These are phyloP conservation scores for Venusia cambrica DNA, from an alignment of 2,888 invertebrate species.

Conservation along the genomic window DNA sequence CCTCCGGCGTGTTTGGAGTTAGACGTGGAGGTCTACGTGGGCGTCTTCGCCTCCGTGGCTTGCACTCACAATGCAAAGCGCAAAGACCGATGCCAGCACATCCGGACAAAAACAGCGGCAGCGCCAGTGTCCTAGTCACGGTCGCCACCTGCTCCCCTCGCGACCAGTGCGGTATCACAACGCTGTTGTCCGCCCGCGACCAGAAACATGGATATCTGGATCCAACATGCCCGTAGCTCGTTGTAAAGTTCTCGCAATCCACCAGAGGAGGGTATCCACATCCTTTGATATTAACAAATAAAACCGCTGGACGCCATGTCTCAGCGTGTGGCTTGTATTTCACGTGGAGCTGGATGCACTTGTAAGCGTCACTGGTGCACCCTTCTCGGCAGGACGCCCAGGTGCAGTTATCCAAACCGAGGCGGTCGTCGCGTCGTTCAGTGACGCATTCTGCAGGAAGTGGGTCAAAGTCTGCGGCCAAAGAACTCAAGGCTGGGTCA, in stretches of 20 bases:
- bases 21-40: slow-evolving; percentile 83
- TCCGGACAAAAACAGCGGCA: slow-evolving; percentile 91
- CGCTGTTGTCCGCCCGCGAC: slow-evolving; percentile 89
- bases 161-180: slow-evolving; percentile 92
- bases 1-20: slow-evolving; percentile 79
- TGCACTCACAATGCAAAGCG: slow-evolving; percentile 93
- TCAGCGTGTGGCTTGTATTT: slow-evolving; percentile 76
- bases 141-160: slow-evolving; percentile 90
- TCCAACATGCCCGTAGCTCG: slow-evolving; percentile 85
- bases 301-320: slow-evolving; percentile 81
- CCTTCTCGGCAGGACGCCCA: slow-evolving; percentile 91
- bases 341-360: slow-evolving; percentile 85
- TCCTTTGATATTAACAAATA: slow-evolving; percentile 91
- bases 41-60: slow-evolving; percentile 84
- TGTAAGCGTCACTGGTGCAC: slow-evolving; percentile 89
- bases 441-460: slow-evolving; percentile 88
- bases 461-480: slow-evolving; percentile 88
- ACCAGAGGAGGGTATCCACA: slow-evolving; percentile 91
- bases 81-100: slow-evolving; percentile 92
- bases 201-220: slow-evolving; percentile 85
- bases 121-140: slow-evolving; percentile 91
- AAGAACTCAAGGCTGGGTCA: slow-evolving; percentile 79
- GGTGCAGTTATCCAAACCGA: slow-evolving; percentile 88
- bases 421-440: slow-evolving; percentile 84
- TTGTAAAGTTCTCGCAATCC: slow-evolving; percentile 88